Conservation (phyloP, 2,797 vertebrate genomes). For the Spatula versicolor region DNA sequence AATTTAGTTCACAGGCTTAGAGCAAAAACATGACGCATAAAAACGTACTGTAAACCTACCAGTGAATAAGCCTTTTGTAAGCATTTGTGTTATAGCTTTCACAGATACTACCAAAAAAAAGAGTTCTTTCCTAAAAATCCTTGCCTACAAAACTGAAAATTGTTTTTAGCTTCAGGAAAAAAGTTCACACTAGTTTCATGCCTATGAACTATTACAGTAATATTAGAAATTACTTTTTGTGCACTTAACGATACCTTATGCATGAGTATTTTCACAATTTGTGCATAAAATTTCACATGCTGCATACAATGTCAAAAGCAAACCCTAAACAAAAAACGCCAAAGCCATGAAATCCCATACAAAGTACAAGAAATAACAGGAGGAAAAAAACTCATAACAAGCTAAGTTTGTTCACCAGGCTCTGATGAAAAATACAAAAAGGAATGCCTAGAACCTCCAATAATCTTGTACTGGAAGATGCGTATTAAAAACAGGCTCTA, state of each 20-base stretch:
- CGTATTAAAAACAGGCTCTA: not conserved
- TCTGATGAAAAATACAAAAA: not conserved
- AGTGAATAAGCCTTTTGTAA: not conserved
- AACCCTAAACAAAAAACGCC: not conserved
- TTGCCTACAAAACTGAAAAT: not conserved
- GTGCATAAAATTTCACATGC: not conserved
- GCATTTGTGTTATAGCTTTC: not conserved
- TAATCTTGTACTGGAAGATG: not conserved
- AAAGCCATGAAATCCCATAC: not conserved
- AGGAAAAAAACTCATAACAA: not conserved
- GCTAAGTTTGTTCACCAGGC: not conserved
- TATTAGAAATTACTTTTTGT: not conserved
- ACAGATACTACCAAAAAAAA: not conserved
- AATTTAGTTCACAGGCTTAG: not conserved
- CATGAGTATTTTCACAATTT: not conserved
- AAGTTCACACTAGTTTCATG: not conserved
- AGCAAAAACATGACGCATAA: not conserved
- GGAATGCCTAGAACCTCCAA: not conserved
- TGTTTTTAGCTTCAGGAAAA: not conserved
- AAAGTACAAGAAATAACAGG: not conserved
- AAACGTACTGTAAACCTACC: not conserved
- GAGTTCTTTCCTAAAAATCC: not conserved
- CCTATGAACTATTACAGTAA: not conserved
- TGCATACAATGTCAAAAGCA: not conserved
- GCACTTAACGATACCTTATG: not conserved